phyloP scores from a whole-genome alignment of 2,888 invertebrate species.

The Pristionchus maxplancki region DNA sequence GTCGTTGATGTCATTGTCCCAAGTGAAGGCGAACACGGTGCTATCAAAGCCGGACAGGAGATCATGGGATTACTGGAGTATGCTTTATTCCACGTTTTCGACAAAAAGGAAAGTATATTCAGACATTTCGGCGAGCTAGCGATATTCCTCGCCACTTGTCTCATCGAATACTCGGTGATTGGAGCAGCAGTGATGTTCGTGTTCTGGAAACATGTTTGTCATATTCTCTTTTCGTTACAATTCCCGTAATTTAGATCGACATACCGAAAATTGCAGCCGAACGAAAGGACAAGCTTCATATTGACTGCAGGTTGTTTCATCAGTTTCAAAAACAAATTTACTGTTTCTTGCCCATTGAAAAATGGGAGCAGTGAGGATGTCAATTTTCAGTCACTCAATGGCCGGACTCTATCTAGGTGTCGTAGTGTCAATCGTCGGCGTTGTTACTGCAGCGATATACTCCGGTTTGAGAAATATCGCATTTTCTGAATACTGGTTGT shows the following conservation, averaged over 20 bases:
- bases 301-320: too few relatives aligned
- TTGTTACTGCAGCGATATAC: neutral
- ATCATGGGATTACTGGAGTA: neutral
- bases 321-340: too few relatives aligned
- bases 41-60: neutral
- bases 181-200: slow-evolving; percentile 76
- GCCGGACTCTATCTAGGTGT: neutral
- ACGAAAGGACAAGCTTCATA: too few relatives aligned
- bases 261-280: too few relatives aligned
- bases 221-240: too few relatives aligned
- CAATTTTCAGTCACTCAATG: neutral
- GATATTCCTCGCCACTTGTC: slow-evolving; percentile 73
- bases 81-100: neutral
- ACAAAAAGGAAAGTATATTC: neutral
- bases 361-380: too few relatives aligned
- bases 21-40: neutral
- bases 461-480: neutral
- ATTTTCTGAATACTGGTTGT: too few relatives aligned
- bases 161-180: slow-evolving; percentile 73
- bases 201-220: slow-evolving; percentile 59
- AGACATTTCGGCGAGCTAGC: slow-evolving; percentile 74
- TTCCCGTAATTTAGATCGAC: too few relatives aligned
- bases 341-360: too few relatives aligned
- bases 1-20: too few relatives aligned
- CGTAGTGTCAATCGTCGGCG: neutral